These are phyloP conservation scores for Theristus sp. DNA, from an alignment of 2,888 invertebrate genomes.

Conservation along the genomic window DNA sequence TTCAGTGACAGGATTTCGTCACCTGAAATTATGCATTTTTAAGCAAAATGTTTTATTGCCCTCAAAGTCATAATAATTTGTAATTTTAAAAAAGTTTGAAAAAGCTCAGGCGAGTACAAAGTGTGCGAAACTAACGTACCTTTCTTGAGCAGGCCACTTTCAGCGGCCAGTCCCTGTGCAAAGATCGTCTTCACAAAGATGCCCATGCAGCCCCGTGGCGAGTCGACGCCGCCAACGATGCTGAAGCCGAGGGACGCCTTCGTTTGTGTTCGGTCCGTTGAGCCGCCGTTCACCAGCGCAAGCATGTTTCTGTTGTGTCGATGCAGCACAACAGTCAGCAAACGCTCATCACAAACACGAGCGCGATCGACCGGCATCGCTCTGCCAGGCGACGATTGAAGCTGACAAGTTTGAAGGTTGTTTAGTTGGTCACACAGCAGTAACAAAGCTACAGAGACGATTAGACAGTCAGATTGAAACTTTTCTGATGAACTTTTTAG, in stretches of 20 bases:
- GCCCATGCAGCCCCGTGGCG: conserved; percentile 66
- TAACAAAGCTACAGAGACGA: no score
- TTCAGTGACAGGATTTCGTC: conserved; percentile 71
- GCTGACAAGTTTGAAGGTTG: no score
- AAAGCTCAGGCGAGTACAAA: no score
- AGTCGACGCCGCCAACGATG: conserved; percentile 70
- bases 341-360: no score
- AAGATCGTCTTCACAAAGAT: conserved; percentile 74
- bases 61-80: not conserved
- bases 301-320: not conserved
- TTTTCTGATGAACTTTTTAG: no score
- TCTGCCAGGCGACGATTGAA: no score
- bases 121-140: not conserved
- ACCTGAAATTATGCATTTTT: conserved; percentile 37
- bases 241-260: conserved; percentile 56
- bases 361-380: no score
- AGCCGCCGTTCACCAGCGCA: not conserved
- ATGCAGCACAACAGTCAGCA: not conserved
- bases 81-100: no score
- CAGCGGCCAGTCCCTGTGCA: conserved; percentile 63
- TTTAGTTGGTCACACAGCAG: no score
- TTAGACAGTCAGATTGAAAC: no score
- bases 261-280: not conserved
- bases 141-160: conserved; percentile 26
- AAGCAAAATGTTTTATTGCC: not conserved